Percentiles rank a stretch among this genome's conserved stretches.
phyloP scores from a whole-genome alignment of 1,140 invertebrate genomes.

The Drosophila miranda region DNA sequence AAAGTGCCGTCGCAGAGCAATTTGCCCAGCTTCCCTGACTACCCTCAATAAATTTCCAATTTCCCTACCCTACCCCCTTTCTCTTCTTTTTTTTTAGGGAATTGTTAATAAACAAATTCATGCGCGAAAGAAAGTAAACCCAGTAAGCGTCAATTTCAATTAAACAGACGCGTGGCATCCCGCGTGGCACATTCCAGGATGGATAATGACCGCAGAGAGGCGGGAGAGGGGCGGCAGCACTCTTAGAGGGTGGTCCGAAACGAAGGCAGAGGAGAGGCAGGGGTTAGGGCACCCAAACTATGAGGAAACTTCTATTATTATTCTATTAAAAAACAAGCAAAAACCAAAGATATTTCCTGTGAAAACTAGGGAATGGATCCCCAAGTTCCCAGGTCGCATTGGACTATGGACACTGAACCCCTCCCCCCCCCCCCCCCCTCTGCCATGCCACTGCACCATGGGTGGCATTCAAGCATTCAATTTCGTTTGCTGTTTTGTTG shows the following conservation, averaged over 20 bases:
- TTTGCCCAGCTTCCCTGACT: conserved; percentile 40
- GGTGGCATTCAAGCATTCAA: conserved; percentile 34
- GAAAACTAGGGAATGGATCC: no score
- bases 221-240: no score
- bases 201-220: conserved; percentile 33
- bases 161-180: conserved; percentile 64
- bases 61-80: not conserved
- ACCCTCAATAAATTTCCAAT: no score
- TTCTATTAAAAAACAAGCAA: no score
- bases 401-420: no score
- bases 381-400: no score
- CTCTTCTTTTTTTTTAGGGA: conserved; percentile 42
- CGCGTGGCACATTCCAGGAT: conserved; percentile 25
- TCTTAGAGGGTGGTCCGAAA: not conserved
- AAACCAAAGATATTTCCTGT: no score
- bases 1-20: conserved; percentile 67
- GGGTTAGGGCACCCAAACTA: no score
- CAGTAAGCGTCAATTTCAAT: conserved; percentile 76
- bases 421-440: conserved; percentile 15
- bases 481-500: conserved; percentile 26
- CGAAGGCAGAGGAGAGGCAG: no score
- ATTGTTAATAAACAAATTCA: conserved; percentile 75
- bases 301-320: no score
- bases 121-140: conserved; percentile 56
- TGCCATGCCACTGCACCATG: conserved; percentile 37